These are phyloP conservation scores for Scomberomorus guttatus DNA, from an alignment of 2,797 vertebrate genomes.

Conservation along the genomic window DNA sequence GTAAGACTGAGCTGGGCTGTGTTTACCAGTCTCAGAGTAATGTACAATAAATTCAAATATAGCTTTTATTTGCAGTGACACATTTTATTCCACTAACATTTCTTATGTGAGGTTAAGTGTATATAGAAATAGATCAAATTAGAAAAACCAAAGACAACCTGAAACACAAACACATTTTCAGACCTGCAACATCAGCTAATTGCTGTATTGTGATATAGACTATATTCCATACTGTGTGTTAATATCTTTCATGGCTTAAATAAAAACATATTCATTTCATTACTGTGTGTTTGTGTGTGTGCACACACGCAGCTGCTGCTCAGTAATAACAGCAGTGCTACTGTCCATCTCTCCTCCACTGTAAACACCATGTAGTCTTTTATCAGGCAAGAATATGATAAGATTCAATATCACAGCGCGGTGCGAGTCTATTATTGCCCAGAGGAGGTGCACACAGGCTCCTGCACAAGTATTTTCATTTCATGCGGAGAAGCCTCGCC, in stretches of 20 bases:
- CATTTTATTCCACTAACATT: neutral
- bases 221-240: neutral
- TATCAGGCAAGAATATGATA: conserved; percentile 45
- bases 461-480: conserved; percentile 42
- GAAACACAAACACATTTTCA: neutral
- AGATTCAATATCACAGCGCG: conserved; percentile 44
- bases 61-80: neutral
- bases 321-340: conserved; percentile 8
- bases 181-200: neutral
- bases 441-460: conserved; percentile 24
- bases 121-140: too few relatives aligned
- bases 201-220: neutral
- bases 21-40: too few relatives aligned
- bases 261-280: too few relatives aligned
- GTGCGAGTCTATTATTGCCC: conserved; percentile 44
- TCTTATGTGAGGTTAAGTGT: too few relatives aligned
- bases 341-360: conserved; percentile 27
- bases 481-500: conserved; percentile 31
- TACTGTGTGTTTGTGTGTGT: conserved; percentile 16
- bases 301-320: conserved; percentile 15
- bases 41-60: neutral
- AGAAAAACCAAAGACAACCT: too few relatives aligned
- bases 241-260: neutral
- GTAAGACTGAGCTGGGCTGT: neutral
- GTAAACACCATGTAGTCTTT: conserved; percentile 46